A percentile compares a stretch with the other conserved stretches of the same genome.
Evolutionary conservation across 2,888 invertebrate species (phyloP).

Genomic region (Phasia obesa): DNA sequence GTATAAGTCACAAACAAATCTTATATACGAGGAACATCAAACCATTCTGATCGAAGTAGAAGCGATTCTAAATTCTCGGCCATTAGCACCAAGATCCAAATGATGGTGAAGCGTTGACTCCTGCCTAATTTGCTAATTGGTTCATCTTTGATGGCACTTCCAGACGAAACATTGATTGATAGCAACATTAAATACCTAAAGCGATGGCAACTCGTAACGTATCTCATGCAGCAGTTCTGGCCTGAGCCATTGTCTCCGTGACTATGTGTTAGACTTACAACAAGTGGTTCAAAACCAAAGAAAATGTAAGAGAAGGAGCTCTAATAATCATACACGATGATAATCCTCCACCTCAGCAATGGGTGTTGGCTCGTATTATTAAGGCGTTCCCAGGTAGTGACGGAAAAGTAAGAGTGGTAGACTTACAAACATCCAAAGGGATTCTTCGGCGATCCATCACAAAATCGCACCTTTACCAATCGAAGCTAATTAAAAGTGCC

Average conservation of each 20-base stretch:
- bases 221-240: slow-evolving; percentile 67
- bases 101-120: slow-evolving; percentile 69
- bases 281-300: slow-evolving; percentile 50
- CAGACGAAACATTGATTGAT: slow-evolving; percentile 26
- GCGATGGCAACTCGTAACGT: slow-evolving; percentile 60
- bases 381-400: no score
- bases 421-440: no score
- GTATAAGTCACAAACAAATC: slow-evolving; percentile 47
- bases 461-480: slow-evolving; percentile 50
- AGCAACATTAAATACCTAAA: slow-evolving; percentile 30
- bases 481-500: slow-evolving; percentile 23
- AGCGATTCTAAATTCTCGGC: slow-evolving; percentile 73
- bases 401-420: no score
- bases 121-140: slow-evolving; percentile 69
- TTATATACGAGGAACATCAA: slow-evolving; percentile 67
- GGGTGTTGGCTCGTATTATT: no score
- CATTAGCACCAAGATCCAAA: slow-evolving; percentile 68
- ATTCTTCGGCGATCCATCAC: slow-evolving; percentile 21
- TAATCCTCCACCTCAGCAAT: background rate
- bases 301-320: slow-evolving; percentile 56
- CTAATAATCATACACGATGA: slow-evolving; percentile 67
- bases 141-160: slow-evolving; percentile 47
- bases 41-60: slow-evolving; percentile 64
- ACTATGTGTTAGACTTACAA: slow-evolving; percentile 61
- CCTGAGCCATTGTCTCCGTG: slow-evolving; percentile 52